Percentiles rank a stretch among this genome's conserved stretches.
phyloP scores from a whole-genome alignment of 1,140 invertebrate genomes.

The Orius insidiosus region DNA sequence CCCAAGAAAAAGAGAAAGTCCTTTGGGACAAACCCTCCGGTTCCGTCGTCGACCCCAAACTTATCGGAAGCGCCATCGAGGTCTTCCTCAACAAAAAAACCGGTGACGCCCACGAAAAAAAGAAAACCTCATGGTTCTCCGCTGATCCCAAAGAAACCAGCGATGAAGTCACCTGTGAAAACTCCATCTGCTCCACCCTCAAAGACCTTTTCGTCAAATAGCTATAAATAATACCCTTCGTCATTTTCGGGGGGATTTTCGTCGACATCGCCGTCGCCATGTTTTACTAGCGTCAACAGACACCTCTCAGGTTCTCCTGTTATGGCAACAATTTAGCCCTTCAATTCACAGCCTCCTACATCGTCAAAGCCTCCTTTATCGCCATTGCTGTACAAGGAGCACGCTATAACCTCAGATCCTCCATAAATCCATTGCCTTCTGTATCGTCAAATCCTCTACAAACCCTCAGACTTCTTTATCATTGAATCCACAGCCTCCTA shows the following conservation, averaged over 20 bases:
- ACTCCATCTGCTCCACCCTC: constrained; percentile 55
- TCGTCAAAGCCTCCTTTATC: no score
- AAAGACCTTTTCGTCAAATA: constrained; percentile 68
- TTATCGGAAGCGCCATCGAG: constrained; percentile 62
- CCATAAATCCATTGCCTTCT: no score
- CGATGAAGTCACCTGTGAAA: constrained; percentile 52
- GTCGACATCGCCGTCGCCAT: constrained; percentile 11
- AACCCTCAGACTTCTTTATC: no score
- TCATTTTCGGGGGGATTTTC: constrained; percentile 12
- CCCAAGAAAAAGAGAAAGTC: constrained; percentile 28
- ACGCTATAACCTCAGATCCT: no score
- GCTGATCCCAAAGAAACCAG: constrained; percentile 28
- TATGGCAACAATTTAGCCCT: no score
- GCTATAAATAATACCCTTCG: constrained; percentile 19
- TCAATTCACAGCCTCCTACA: no score
- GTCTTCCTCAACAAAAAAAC: constrained; percentile 40
- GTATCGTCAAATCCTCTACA: no score
- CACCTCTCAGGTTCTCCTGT: no score
- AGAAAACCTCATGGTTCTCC: constrained; percentile 14
- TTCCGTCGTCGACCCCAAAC: constrained; percentile 55
- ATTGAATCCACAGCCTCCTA: no score
- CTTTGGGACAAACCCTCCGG: constrained; percentile 54
- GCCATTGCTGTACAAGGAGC: no score
- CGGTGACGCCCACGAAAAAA: constrained; percentile 15
- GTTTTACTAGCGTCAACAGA: not conserved